Conservation (phyloP, 2,797 vertebrate genomes). For the Neomorphus geoffroyi region DNA sequence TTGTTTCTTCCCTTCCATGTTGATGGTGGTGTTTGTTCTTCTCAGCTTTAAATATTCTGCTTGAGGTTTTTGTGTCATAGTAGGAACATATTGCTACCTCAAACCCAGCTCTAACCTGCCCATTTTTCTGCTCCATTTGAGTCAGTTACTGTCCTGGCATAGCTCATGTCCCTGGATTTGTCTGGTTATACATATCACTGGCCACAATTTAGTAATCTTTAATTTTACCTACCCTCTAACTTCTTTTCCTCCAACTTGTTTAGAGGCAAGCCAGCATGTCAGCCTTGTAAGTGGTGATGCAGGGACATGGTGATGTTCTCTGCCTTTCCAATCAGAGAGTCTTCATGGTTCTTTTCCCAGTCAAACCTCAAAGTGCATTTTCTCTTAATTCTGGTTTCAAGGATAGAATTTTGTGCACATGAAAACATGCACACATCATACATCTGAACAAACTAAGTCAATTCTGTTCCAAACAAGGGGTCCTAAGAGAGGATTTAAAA, state of each 20-base stretch:
- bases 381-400: not conserved
- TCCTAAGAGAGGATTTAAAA: not conserved
- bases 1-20: not conserved
- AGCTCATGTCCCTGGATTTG: not conserved
- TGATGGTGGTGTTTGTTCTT: not conserved
- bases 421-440: not conserved
- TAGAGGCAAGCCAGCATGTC: not conserved
- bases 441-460: not conserved
- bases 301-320: not conserved
- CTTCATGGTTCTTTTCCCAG: not conserved
- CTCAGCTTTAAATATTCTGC: not conserved
- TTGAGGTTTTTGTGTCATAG: fast-evolving
- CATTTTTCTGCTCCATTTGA: not conserved
- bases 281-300: not conserved
- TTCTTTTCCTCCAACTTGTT: not conserved
- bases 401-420: not conserved
- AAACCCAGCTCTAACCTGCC: not conserved
- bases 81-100: not conserved
- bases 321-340: not conserved
- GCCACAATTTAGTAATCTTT: not conserved
- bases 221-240: not conserved
- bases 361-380: not conserved
- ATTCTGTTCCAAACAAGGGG: not conserved
- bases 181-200: not conserved
- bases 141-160: not conserved